Evolutionary conservation across 2,113 vertebrate species (phyloP), one percentile per base, ranked within the genome.

Genomic region (Craseonycteris thonglongyai): DNA sequence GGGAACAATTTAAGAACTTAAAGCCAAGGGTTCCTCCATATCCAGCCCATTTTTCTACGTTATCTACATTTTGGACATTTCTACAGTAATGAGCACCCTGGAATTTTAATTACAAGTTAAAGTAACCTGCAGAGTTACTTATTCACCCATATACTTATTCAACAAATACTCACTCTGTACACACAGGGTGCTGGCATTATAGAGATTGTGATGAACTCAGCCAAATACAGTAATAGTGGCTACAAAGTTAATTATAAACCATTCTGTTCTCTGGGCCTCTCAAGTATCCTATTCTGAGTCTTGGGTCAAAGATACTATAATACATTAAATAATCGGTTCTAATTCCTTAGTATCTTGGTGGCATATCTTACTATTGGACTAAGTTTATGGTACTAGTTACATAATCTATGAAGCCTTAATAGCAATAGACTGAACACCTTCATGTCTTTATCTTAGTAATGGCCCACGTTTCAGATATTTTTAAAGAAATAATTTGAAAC

Each of bases 61-160:
- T 76, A 76, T 30, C 19, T 71, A 18, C 14, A 5, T 95, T 65
- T 38, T 76, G 65, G 68, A 78, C 9, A 65, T 75, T 88, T 94
- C 24, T 88, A 28, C 3, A 4, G 69, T 75, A 92, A 68, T 28
- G 22, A 80, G 42, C 7, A 3, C 51, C 1, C 40, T 87, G 82
- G 15, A 65, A 54, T 94, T 92, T 94, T n/a, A 84, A 51, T 38
- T 85, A 56, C 88, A 94, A 92, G 59, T 16, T 84, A 88, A 88
- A 76, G 69, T 35, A 84, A 74, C 0, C 45, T 85, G 56, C 76
- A 65, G 38, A 88, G 80, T 74, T 35, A 76, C 63, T 81, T 59
- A 66, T 68, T 88, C 26, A 81, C 49, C 93, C 28, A 47, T 66
- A 80, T n/a, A 66, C 74, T 35, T 79, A 68, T 16, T 58, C 24